Conservation (phyloP, 1,140 invertebrate species). For the Trachymyrmex cornetzi region DNA sequence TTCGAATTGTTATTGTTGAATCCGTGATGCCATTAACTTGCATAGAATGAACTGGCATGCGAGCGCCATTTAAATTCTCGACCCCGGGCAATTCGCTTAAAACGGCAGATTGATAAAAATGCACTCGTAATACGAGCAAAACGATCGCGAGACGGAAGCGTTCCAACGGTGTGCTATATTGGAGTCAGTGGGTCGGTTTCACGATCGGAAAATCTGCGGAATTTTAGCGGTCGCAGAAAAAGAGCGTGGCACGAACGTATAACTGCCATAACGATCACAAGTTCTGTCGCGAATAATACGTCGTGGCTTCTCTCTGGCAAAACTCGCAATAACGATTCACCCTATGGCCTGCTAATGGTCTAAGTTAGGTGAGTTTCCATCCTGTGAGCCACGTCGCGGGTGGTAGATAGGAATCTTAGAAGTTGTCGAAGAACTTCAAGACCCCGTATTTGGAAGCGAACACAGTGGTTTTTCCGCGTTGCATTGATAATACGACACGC, state of each 20-base stretch:
- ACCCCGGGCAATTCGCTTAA: slow-evolving; percentile 34
- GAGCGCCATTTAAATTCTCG: slow-evolving; percentile 18
- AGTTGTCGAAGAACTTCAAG: slow-evolving; percentile 69
- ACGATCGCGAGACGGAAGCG: slow-evolving; percentile 35
- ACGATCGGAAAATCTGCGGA: slow-evolving; percentile 59
- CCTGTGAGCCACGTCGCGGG: slow-evolving; percentile 42
- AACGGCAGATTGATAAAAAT: slow-evolving; percentile 45
- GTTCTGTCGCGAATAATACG: slow-evolving; percentile 68
- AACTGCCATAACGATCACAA: slow-evolving; percentile 43
- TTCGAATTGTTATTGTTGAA: slow-evolving; percentile 44
- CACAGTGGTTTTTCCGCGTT: neutral
- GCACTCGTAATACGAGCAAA: slow-evolving; percentile 1
- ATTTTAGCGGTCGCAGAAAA: slow-evolving; percentile 27
- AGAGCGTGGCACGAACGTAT: neutral
- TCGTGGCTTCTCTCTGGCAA: slow-evolving; percentile 33
- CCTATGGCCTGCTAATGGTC: slow-evolving; percentile 71
- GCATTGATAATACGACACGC: slow-evolving; percentile 58
- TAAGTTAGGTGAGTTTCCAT: slow-evolving; percentile 73
- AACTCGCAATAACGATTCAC: slow-evolving; percentile 69
- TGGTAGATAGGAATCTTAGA: slow-evolving; percentile 71
- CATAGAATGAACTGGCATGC: neutral
- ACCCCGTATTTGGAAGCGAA: slow-evolving; percentile 12
- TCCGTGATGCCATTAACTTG: neutral
- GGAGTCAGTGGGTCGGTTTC: slow-evolving; percentile 67
- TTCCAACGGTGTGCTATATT: slow-evolving; percentile 56